Evolutionary conservation across 2,113 vertebrate species (phyloP), one percentile per base, ranked within the genome.

Genomic region (Cephalopterus ornatus): DNA sequence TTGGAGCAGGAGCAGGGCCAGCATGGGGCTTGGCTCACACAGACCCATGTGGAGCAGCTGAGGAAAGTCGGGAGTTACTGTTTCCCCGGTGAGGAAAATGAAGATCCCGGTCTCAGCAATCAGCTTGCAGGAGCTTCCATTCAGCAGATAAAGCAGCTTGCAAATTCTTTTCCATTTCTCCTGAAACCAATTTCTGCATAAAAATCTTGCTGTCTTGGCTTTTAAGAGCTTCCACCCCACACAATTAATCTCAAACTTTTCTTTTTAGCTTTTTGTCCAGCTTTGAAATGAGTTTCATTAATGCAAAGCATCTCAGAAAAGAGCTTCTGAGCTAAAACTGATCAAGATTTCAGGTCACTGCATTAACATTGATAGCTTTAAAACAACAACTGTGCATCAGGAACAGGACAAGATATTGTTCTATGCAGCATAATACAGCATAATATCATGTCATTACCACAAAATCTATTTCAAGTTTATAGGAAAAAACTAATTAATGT

Each of bases 1-100:
- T 32, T 46, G 52, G 58, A 88, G n/a, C 42, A 22, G 39, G 13
- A 71, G 11, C 71, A 35, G 26, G 6, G 27, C 9, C 37, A 75
- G 44, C 14, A 62, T 52, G 44, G 1, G 2, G 9, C 35, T 92
- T 0, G 10, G 46, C 27, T 55, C 4, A 0, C 2, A 1, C 37
- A 30, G 44, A 65, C 17, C 59, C 22, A 1, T 3, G 8, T 0
- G 0, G 21, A 65, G 75, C 71, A 68, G 23, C 84, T 79, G 59
- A 59, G 20, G 27, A 24, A 62, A 50, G 14, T 3, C 1, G 41
- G 39, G 41, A 86, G 23, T 24, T 85, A 50, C 42, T 1, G 1
- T 66, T 28, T 88, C 35, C 74, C 30, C 58, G 26, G 0, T 4
- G 32, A 39, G 37, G 10, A 39, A 84, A 94, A 26, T 0, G 0